Evolutionary conservation across 1,140 invertebrate genomes (phyloP).

Genomic region (Trigoniulus corallinus): DNA sequence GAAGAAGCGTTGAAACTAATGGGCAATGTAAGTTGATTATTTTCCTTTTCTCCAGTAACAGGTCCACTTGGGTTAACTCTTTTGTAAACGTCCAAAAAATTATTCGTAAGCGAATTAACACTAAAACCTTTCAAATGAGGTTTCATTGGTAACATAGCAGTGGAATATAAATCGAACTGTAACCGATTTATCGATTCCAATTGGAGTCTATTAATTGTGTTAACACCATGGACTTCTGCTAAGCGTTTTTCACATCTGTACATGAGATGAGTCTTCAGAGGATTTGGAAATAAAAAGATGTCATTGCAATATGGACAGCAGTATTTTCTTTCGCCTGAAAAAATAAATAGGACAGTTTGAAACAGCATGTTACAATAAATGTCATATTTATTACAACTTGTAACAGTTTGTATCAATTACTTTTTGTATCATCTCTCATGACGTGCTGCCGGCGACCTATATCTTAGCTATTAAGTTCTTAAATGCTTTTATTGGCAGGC

Average conservation of each 20-base stretch:
- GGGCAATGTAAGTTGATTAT: neutral
- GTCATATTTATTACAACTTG: too few species aligned
- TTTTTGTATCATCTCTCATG: too few species aligned
- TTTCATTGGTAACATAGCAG: neutral
- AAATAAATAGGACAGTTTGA: too few species aligned
- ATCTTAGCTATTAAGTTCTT: too few species aligned
- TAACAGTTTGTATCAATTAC: too few species aligned
- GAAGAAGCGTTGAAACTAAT: too few species aligned
- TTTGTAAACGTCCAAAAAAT: neutral
- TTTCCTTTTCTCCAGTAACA: neutral
- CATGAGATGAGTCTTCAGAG: conserved; percentile 1
- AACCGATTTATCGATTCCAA: neutral
- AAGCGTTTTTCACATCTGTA: conserved; percentile 3
- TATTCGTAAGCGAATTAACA: neutral
- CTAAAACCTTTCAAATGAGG: neutral
- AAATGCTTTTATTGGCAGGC: too few species aligned
- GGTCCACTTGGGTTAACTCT: neutral
- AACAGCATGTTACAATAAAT: too few species aligned
- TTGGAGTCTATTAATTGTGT: neutral
- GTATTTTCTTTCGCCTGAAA: neutral
- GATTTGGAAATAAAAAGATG: conserved; percentile 3
- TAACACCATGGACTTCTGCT: neutral
- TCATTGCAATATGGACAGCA: conserved; percentile 4
- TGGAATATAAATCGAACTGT: neutral
- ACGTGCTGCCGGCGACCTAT: too few species aligned